Conservation (phyloP, 2,888 invertebrate species). For the Melieria crassipennis region DNA sequence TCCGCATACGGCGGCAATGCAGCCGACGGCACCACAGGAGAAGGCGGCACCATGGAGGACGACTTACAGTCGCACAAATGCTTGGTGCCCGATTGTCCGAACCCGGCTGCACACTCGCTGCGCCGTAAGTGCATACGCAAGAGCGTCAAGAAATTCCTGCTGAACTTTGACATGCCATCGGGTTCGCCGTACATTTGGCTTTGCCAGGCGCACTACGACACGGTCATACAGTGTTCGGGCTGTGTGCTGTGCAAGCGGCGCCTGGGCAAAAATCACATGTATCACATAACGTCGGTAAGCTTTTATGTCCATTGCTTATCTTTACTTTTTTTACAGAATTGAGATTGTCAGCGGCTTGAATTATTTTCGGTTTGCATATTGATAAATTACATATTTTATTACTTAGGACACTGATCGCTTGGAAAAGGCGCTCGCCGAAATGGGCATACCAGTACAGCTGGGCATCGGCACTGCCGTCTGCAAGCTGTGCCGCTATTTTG, state of each 20-base stretch:
- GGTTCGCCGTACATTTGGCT: slow-evolving; percentile 70
- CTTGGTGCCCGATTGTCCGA: slow-evolving; percentile 73
- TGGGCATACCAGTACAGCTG: slow-evolving; percentile 76
- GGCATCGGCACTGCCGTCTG: slow-evolving; percentile 78
- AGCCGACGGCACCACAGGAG: slow-evolving; percentile 28
- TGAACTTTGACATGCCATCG: slow-evolving; percentile 74
- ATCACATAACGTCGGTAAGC: slow-evolving; percentile 72
- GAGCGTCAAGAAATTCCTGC: slow-evolving; percentile 73
- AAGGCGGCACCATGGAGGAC: slow-evolving; percentile 20
- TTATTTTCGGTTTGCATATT: neutral
- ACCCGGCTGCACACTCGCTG: slow-evolving; percentile 72
- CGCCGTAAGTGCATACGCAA: slow-evolving; percentile 79
- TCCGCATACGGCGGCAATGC: slow-evolving; percentile 38
- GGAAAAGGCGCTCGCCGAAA: slow-evolving; percentile 70
- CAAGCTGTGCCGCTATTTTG: slow-evolving; percentile 83
- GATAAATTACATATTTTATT: slow-evolving; percentile 9
- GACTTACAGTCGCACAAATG: slow-evolving; percentile 63
- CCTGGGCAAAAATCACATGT: slow-evolving; percentile 80
- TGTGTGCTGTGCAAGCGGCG: slow-evolving; percentile 82
- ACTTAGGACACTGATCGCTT: slow-evolving; percentile 68
- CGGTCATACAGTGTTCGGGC: slow-evolving; percentile 77
- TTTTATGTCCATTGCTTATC: neutral
- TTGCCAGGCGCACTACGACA: slow-evolving; percentile 76
- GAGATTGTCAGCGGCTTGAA: neutral
- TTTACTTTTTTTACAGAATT: neutral